These are phyloP conservation scores for Dendrolimus houi DNA, from an alignment of 2,888 invertebrate species.

Conservation along the genomic window DNA sequence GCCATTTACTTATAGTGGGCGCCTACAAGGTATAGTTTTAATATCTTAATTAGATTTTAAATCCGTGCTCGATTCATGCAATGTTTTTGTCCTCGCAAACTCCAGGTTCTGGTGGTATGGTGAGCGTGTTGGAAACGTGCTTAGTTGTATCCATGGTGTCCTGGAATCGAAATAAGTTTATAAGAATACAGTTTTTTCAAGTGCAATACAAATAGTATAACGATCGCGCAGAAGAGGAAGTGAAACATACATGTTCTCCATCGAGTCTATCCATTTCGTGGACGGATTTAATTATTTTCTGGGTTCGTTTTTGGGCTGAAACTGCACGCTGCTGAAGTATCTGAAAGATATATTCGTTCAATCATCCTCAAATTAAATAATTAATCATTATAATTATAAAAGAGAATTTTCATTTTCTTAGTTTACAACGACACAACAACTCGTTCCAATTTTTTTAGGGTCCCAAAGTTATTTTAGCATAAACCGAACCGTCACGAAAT, in stretches of 20 bases:
- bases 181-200: not conserved
- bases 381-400: no score
- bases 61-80: constrained; percentile 13
- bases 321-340: constrained; percentile 66
- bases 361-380: no score
- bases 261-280: constrained; percentile 40
- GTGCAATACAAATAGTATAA: not conserved
- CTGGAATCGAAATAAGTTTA: constrained; percentile 24
- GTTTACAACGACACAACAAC: no score
- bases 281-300: constrained; percentile 40
- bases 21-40: no score
- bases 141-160: constrained; percentile 32
- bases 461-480: no score
- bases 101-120: constrained; percentile 53
- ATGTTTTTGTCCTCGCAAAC: constrained; percentile 56
- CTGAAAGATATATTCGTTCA: constrained; percentile 27
- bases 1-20: no score
- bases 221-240: not conserved
- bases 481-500: no score
- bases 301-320: constrained; percentile 55
- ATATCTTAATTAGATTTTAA: no score
- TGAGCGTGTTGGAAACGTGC: constrained; percentile 37
- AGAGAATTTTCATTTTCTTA: no score
- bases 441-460: no score
- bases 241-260: constrained; percentile 32